phyloP scores from a whole-genome alignment of 2,888 invertebrate species.

The Leptopilina syphax region DNA sequence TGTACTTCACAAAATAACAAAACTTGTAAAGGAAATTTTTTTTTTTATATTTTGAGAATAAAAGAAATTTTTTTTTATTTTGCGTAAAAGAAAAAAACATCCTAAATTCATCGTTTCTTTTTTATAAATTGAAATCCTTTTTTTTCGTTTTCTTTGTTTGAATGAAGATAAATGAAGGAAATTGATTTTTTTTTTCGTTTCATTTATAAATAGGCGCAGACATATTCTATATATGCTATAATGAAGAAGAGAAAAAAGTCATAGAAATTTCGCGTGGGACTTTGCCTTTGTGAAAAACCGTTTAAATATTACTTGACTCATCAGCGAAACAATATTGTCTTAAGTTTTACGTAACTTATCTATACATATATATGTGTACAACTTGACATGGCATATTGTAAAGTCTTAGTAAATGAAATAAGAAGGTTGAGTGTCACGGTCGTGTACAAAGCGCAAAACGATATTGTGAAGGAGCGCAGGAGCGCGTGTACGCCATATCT shows the following conservation, averaged over 20 bases:
- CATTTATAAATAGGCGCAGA: no score
- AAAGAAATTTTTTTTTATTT: no score
- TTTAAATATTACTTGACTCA: slow-evolving; percentile 30
- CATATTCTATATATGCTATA: no score
- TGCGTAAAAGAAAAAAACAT: no score
- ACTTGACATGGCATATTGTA: slow-evolving; percentile 38
- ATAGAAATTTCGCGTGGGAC: slow-evolving; percentile 6
- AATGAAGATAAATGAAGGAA: not conserved
- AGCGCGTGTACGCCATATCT: slow-evolving; percentile 52
- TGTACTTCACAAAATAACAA: no score
- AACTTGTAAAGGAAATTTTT: no score
- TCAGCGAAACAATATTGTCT: slow-evolving; percentile 37
- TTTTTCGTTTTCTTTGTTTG: not conserved
- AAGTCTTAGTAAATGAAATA: slow-evolving; percentile 42
- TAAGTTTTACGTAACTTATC: slow-evolving; percentile 38
- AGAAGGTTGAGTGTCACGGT: slow-evolving; percentile 67
- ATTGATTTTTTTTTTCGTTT: not conserved
- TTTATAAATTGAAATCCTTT: not conserved
- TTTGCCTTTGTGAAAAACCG: slow-evolving; percentile 21
- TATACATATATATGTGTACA: not conserved
- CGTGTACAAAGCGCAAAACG: slow-evolving; percentile 46
- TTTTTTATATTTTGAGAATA: no score
- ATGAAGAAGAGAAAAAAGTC: not conserved
- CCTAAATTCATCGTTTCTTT: no score
- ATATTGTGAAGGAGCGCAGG: slow-evolving; percentile 15